Conservation (phyloP, 30 jellyfish, hydroid and myxozoan species). For the Sanderia malayensis region DNA sequence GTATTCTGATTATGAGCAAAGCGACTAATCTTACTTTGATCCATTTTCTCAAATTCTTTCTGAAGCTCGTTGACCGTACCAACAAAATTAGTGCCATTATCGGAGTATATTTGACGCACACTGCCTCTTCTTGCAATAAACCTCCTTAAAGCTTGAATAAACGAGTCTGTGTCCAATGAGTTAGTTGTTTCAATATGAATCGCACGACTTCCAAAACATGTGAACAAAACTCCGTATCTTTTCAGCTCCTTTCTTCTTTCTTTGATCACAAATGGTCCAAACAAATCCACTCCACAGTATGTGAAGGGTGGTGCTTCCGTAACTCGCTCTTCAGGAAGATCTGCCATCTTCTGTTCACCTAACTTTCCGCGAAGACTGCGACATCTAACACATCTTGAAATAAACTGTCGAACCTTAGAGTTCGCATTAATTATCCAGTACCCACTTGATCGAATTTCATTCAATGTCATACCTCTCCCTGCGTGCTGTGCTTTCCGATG, state of each 20-base stretch:
- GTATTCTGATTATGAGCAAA: too few relatives aligned
- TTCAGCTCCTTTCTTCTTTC: constrained; percentile 28
- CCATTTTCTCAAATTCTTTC: too few relatives aligned
- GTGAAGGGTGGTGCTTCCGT: constrained; percentile 43
- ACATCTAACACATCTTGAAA: constrained; percentile 35
- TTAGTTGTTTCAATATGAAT: too few relatives aligned
- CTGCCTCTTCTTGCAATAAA: constrained; percentile 38
- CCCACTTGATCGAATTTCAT: constrained; percentile 21
- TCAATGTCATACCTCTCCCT: constrained; percentile 23
- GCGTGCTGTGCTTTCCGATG: constrained; percentile 24
- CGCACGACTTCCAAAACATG: too few relatives aligned
- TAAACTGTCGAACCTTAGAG: constrained; percentile 22
- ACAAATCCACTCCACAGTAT: constrained; percentile 19
- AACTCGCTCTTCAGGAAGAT: constrained; percentile 39
- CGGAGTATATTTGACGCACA: constrained; percentile 24
- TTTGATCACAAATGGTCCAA: too few relatives aligned
- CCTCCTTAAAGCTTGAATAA: constrained; percentile 21
- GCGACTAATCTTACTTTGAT: too few relatives aligned
- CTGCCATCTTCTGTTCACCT: constrained; percentile 38
- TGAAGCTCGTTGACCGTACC: constrained; percentile 16
- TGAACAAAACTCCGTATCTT: constrained; percentile 20
- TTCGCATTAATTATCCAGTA: constrained; percentile 23
- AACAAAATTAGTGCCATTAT: constrained; percentile 30
- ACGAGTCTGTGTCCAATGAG: constrained; percentile 42
- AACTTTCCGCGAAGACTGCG: constrained; percentile 20